These are phyloP conservation scores for Baronia brevicornis DNA, from an alignment of 2,888 invertebrate genomes.

Conservation along the genomic window DNA sequence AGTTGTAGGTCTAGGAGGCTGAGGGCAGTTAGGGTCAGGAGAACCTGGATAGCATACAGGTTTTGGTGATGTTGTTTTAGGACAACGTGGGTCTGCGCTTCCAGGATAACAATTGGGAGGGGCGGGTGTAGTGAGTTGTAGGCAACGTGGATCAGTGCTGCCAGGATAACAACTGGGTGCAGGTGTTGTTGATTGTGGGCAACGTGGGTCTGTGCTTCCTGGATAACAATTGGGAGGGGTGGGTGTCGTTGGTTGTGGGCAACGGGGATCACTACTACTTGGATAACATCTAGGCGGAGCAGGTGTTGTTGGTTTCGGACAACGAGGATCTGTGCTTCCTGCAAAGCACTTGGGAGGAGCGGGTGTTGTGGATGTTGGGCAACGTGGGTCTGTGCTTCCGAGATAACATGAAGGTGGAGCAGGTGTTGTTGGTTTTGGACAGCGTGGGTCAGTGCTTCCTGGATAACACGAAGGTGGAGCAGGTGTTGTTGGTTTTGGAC, in stretches of 20 bases:
- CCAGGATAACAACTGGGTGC: constrained; percentile 30
- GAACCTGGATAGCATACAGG: too few species aligned
- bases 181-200: constrained; percentile 32
- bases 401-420: constrained; percentile 23
- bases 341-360: constrained; percentile 25
- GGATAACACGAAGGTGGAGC: constrained; percentile 30
- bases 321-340: constrained; percentile 26
- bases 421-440: constrained; percentile 31
- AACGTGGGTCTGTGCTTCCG: constrained; percentile 34
- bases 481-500: constrained; percentile 24
- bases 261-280: constrained; percentile 37
- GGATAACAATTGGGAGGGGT: constrained; percentile 30
- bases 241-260: constrained; percentile 29
- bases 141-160: constrained; percentile 38
- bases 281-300: constrained; percentile 33
- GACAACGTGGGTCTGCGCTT: constrained; percentile 24
- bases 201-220: constrained; percentile 38
- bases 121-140: constrained; percentile 25
- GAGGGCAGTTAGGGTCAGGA: constrained; percentile 44
- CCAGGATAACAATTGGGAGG: constrained; percentile 28
- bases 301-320: constrained; percentile 26
- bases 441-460: constrained; percentile 29
- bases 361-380: constrained; percentile 23
- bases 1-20: constrained; percentile 32
- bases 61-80: too few species aligned